These are phyloP conservation scores for Lasius fuliginosus DNA, from an alignment of 2,888 invertebrate species.

Conservation along the genomic window DNA sequence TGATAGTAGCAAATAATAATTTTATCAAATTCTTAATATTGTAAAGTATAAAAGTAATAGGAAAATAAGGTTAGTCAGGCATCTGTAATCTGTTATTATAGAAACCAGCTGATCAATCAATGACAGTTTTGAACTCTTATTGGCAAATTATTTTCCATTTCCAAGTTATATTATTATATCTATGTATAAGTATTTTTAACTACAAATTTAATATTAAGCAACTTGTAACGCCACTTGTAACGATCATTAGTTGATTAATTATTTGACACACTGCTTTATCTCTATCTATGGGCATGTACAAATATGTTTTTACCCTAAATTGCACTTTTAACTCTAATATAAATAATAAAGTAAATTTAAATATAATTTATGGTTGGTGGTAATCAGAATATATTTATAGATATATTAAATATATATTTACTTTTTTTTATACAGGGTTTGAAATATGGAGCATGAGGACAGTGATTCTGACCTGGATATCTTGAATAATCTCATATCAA, in stretches of 20 bases:
- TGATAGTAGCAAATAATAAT: neutral
- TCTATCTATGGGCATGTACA: neutral
- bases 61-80: constrained; percentile 27
- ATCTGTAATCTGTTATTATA: neutral
- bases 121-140: constrained; percentile 8
- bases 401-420: neutral
- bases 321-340: neutral
- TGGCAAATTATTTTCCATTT: neutral
- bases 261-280: constrained; percentile 16
- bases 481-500: constrained; percentile 69
- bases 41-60: neutral
- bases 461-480: constrained; percentile 72
- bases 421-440: neutral
- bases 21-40: neutral
- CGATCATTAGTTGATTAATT: neutral
- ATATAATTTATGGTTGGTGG: neutral
- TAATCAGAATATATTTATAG: neutral
- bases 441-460: constrained; percentile 63
- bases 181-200: constrained; percentile 2
- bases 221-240: constrained; percentile 9
- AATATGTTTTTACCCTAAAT: neutral
- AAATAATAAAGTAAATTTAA: constrained; percentile 11
- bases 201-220: constrained; percentile 18
- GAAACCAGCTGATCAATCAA: neutral
- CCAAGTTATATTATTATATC: neutral